phyloP scores from a whole-genome alignment of 2,797 vertebrate genomes.

The Darevskia nairensis region DNA sequence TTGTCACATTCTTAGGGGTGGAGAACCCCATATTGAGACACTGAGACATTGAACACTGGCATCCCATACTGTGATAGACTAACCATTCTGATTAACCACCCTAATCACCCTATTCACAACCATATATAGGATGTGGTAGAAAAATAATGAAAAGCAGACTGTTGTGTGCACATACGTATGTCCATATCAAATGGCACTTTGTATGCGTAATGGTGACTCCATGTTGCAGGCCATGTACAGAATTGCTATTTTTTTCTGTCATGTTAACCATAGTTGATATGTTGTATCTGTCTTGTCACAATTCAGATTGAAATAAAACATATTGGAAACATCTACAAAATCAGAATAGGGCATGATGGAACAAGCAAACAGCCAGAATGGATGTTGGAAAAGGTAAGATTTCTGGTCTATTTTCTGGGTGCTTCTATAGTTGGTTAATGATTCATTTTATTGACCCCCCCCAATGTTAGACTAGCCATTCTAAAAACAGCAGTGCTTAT shows the following conservation, averaged over 20 bases:
- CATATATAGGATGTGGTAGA: background rate
- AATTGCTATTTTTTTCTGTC: background rate
- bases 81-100: too few relatives aligned
- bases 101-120: background rate
- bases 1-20: too few relatives aligned
- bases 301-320: slow-evolving; percentile 74
- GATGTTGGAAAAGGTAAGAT: slow-evolving; percentile 72
- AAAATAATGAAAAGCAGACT: background rate
- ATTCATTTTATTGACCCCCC: background rate
- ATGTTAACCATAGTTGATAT: background rate
- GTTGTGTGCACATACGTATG: background rate
- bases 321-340: slow-evolving; percentile 77
- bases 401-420: slow-evolving; percentile 1
- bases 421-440: slow-evolving; percentile 9
- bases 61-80: too few relatives aligned
- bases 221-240: background rate
- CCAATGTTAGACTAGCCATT: background rate
- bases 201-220: background rate
- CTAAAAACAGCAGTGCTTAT: background rate
- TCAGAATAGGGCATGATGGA: slow-evolving; percentile 73
- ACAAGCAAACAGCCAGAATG: slow-evolving; percentile 63
- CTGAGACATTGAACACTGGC: too few relatives aligned
- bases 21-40: background rate
- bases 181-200: background rate
- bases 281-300: slow-evolving; percentile 36